These are phyloP conservation scores for Catalaphyllia jardinei DNA, from an alignment of 64 coral and sea anemone genomes.

Conservation along the genomic window DNA sequence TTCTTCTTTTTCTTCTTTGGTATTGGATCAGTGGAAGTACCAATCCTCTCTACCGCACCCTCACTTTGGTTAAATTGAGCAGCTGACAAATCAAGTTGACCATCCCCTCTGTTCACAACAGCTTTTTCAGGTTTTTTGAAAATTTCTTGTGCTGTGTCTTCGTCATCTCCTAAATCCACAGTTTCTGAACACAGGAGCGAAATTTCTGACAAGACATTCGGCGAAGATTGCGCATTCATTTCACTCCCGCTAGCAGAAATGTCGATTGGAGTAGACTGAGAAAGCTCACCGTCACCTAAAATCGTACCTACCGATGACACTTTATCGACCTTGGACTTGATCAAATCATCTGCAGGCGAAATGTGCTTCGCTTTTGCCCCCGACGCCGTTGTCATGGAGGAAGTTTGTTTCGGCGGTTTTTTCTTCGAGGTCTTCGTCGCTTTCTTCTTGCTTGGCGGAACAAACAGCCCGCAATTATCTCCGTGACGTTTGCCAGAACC, in stretches of 20 bases:
- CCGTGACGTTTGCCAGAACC: neutral
- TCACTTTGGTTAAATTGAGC: neutral
- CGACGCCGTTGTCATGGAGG: neutral
- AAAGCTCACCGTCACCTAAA: neutral
- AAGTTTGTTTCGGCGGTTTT: constrained; percentile 6
- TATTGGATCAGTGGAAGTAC: neutral
- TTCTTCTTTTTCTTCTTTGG: constrained; percentile 72
- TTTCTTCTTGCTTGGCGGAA: constrained; percentile 47
- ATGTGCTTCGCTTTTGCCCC: neutral
- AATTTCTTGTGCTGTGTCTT: neutral
- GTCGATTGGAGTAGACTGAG: neutral
- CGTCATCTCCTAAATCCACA: constrained; percentile 53
- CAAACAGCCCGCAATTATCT: neutral
- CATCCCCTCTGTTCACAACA: neutral
- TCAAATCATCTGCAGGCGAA: too few species aligned
- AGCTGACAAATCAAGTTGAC: neutral
- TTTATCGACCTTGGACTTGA: neutral
- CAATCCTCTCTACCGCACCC: neutral
- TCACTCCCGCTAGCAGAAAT: neutral
- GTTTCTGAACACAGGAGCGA: constrained; percentile 62
- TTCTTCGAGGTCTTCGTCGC: neutral
- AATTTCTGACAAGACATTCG: constrained; percentile 32
- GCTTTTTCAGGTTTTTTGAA: neutral
- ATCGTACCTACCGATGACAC: neutral
- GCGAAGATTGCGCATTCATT: neutral